Evolutionary conservation across 1,140 invertebrate species (phyloP).

Genomic region (Drosophila orosa): DNA sequence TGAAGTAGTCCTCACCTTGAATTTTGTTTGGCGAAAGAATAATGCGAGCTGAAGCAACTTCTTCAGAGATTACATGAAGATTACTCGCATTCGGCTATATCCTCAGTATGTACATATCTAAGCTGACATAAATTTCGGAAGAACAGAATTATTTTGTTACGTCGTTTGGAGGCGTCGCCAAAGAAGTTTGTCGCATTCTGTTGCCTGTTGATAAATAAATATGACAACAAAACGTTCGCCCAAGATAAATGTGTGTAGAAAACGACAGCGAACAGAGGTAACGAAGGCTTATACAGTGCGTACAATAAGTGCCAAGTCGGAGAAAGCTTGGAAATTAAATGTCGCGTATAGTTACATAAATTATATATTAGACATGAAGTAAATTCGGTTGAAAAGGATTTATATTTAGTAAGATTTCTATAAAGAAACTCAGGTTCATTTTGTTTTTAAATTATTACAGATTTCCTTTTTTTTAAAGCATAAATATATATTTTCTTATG

Average conservation of each 20-base stretch:
- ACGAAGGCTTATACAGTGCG: conserved; percentile 10
- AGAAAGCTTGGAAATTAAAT: background rate
- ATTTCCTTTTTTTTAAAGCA: background rate
- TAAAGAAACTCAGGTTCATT: too few species aligned
- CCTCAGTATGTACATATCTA: conserved; percentile 29
- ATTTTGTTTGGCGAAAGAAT: conserved; percentile 5
- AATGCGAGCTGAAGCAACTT: conserved; percentile 7
- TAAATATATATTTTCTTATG: background rate
- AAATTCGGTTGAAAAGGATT: background rate
- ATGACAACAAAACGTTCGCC: conserved; percentile 48
- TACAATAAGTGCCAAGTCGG: background rate
- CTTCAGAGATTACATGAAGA: conserved; percentile 31
- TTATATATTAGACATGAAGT: background rate
- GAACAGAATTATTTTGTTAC: conserved; percentile 39
- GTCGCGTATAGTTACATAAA: background rate
- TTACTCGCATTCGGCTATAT: conserved; percentile 13
- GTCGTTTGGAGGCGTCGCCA: conserved; percentile 59
- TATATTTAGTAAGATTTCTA: background rate
- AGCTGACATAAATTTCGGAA: conserved; percentile 44
- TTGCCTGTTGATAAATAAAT: conserved; percentile 69
- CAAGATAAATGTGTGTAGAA: conserved; percentile 45
- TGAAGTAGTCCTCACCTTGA: conserved; percentile 16
- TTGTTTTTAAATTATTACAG: background rate
- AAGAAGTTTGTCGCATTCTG: conserved; percentile 71
- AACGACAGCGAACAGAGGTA: conserved; percentile 16